Evolutionary conservation across 2,888 invertebrate genomes (phyloP).

Genomic region (Ectemnius cavifrons): DNA sequence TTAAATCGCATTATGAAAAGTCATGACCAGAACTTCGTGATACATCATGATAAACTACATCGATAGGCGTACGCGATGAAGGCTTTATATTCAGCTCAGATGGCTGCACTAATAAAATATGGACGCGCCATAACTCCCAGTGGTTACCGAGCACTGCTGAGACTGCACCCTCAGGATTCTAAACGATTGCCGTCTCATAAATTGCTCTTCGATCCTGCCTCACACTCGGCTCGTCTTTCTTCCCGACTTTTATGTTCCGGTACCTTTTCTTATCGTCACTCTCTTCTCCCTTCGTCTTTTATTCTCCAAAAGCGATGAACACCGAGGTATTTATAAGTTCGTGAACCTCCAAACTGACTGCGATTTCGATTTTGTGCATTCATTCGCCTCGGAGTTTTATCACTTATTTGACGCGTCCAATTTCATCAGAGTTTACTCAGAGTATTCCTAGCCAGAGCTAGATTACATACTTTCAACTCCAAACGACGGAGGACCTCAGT

Average conservation of each 20-base stretch:
- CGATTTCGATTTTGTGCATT: too few relatives aligned
- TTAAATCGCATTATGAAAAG: too few relatives aligned
- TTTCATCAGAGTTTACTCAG: too few relatives aligned
- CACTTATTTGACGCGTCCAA: too few relatives aligned
- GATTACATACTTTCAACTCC: too few relatives aligned
- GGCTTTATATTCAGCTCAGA: constrained; percentile 17
- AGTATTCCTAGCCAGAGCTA: too few relatives aligned
- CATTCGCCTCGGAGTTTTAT: too few relatives aligned
- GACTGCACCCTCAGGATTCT: constrained; percentile 46
- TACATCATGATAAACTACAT: too few relatives aligned
- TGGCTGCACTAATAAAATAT: constrained; percentile 26
- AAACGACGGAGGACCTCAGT: too few relatives aligned
- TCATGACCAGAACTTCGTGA: too few relatives aligned
- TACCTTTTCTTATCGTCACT: neutral
- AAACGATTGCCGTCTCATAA: constrained; percentile 58
- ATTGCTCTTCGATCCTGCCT: constrained; percentile 49
- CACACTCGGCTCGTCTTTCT: constrained; percentile 13
- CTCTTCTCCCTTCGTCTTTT: neutral
- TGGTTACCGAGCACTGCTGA: constrained; percentile 54
- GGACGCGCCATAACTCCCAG: constrained; percentile 29
- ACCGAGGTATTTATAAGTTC: too few relatives aligned
- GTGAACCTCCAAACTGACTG: too few relatives aligned
- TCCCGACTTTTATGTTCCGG: neutral
- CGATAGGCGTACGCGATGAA: constrained; percentile 4
- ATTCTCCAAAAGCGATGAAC: neutral